A percentile compares a stretch with the other conserved stretches of the same genome.
These are phyloP conservation scores for Brachirus orientalis DNA, from an alignment of 2,113 vertebrate genomes.

Conservation along the genomic window DNA sequence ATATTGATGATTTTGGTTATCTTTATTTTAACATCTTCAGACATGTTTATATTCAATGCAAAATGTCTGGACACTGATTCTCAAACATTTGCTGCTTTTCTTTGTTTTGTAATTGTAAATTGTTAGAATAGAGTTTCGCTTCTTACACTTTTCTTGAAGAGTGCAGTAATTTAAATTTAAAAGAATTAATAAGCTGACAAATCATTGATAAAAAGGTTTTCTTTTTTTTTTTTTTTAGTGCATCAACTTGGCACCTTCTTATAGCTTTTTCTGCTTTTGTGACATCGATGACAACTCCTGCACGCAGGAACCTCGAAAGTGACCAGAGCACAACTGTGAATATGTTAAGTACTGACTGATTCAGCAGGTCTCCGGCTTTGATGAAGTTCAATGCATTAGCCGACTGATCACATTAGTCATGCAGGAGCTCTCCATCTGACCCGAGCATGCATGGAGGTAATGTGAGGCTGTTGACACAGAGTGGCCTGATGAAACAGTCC, in stretches of 20 bases:
- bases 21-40: not conserved
- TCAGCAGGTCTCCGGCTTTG: slow-evolving; percentile 74
- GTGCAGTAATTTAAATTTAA: not conserved
- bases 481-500: slow-evolving; percentile 66
- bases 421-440: slow-evolving; percentile 76
- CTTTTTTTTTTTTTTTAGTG: no score
- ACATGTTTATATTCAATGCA: not conserved
- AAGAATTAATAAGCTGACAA: no score
- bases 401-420: slow-evolving; percentile 78
- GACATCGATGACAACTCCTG: slow-evolving; percentile 3
- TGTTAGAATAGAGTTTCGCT: no score
- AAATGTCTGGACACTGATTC: not conserved
- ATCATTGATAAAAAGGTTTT: no score
- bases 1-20: not conserved
- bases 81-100: not conserved
- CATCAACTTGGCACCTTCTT: no score
- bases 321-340: slow-evolving; percentile 22
- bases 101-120: no score
- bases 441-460: slow-evolving; percentile 67
- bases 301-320: slow-evolving; percentile 15
- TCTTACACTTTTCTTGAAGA: no score
- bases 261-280: not conserved
- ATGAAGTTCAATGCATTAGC: slow-evolving; percentile 77
- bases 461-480: slow-evolving; percentile 73
- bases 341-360: slow-evolving; percentile 59